Evolutionary conservation across 2,797 vertebrate genomes (phyloP).

Genomic region (Phoeniculus purpureus): DNA sequence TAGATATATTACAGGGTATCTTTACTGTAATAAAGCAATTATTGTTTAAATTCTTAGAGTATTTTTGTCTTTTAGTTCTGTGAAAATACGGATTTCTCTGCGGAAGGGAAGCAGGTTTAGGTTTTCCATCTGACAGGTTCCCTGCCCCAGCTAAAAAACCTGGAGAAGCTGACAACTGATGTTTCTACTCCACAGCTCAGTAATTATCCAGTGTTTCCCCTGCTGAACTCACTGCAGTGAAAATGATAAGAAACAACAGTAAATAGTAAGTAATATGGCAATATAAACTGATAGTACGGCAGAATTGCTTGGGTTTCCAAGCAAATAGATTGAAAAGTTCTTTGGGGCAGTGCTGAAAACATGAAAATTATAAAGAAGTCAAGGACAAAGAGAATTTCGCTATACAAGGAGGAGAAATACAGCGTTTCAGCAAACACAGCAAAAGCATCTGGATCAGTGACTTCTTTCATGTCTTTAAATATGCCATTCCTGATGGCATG

Average conservation of each 20-base stretch:
- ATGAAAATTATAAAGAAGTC: not conserved
- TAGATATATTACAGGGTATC: not conserved
- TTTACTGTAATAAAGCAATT: not conserved
- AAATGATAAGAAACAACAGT: not conserved
- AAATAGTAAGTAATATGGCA: too few relatives aligned
- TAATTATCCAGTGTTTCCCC: not conserved
- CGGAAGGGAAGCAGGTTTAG: not conserved
- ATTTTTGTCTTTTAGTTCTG: not conserved
- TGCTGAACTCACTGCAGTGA: not conserved
- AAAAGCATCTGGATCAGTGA: not conserved
- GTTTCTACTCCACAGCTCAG: not conserved
- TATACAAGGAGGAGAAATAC: not conserved
- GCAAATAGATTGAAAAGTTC: not conserved
- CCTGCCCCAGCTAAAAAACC: not conserved
- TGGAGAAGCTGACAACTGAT: not conserved
- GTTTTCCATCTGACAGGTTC: not conserved
- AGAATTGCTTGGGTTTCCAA: slow-evolving; percentile 4
- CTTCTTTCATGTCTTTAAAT: not conserved
- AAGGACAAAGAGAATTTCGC: not conserved
- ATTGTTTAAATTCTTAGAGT: not conserved
- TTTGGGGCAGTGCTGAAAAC: not conserved
- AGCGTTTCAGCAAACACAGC: not conserved
- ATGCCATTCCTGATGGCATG: not conserved
- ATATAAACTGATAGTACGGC: not conserved
- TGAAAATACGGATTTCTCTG: not conserved